Evolutionary conservation across 1,140 invertebrate genomes (phyloP).

Genomic region (Orchestia grillus): DNA sequence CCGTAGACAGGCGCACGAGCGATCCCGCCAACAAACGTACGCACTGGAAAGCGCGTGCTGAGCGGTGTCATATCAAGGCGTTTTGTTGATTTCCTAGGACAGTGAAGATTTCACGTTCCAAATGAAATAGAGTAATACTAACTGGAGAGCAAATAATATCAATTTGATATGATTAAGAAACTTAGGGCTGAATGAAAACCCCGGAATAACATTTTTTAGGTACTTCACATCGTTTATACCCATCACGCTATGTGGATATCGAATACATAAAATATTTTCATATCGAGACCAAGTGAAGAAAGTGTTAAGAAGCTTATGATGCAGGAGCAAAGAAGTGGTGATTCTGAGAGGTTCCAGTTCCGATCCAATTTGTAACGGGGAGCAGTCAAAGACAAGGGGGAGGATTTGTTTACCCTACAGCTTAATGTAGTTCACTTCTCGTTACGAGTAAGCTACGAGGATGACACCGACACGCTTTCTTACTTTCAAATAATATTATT

Average conservation of each 20-base stretch:
- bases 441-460: slow-evolving; percentile 29
- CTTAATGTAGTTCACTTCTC: slow-evolving; percentile 22
- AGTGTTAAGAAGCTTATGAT: neutral
- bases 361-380: neutral
- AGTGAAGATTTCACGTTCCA: neutral
- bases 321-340: neutral
- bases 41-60: neutral
- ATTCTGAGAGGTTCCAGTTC: slow-evolving; percentile 29
- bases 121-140: neutral
- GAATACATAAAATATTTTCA: neutral
- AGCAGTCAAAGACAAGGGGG: slow-evolving; percentile 11
- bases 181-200: neutral
- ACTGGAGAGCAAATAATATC: neutral
- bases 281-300: neutral
- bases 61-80: too few relatives aligned
- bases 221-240: neutral
- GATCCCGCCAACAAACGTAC: neutral
- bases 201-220: neutral
- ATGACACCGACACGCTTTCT: slow-evolving; percentile 51
- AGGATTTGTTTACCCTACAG: slow-evolving; percentile 19
- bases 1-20: neutral
- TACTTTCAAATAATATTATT: slow-evolving; percentile 51
- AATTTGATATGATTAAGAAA: neutral
- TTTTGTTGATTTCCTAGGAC: neutral
- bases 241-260: neutral